A percentile compares a stretch with the other conserved stretches of the same genome.
Evolutionary conservation across 2,797 vertebrate genomes (phyloP).

Genomic region (Meriones psammophilus): DNA sequence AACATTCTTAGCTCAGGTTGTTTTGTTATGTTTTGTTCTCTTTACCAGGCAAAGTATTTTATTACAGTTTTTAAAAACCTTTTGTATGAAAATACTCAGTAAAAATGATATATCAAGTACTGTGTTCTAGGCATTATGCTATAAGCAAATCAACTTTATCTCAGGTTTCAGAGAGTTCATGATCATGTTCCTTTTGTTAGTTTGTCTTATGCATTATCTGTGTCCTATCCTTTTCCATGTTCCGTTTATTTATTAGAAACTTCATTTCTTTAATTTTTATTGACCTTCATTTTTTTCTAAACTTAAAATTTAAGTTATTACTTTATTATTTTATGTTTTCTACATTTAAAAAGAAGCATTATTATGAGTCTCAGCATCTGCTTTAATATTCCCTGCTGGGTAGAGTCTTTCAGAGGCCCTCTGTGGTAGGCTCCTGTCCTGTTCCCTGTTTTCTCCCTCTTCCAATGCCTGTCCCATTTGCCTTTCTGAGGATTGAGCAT

Average conservation of each 20-base stretch:
- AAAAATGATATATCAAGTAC: background rate
- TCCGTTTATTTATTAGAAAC: constrained; percentile 5
- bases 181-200: background rate
- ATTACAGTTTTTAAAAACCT: background rate
- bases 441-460: too few species aligned
- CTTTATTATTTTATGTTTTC: background rate
- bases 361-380: too few species aligned
- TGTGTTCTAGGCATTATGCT: background rate
- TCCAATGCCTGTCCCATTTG: too few species aligned
- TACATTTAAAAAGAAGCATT: background rate
- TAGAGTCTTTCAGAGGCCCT: too few species aligned
- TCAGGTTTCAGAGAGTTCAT: background rate
- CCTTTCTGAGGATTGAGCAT: too few species aligned
- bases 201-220: background rate
- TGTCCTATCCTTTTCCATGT: background rate
- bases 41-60: background rate
- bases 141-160: background rate
- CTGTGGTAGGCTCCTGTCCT: too few species aligned
- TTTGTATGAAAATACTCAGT: background rate
- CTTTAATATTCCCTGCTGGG: too few species aligned
- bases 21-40: background rate
- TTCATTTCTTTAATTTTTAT: background rate
- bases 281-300: constrained; percentile 30
- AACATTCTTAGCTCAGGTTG: background rate
- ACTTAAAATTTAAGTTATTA: background rate